Evolutionary conservation across 1,140 invertebrate species (phyloP), one percentile per base, ranked within the genome.

Genomic region (Cyclina sinensis): DNA sequence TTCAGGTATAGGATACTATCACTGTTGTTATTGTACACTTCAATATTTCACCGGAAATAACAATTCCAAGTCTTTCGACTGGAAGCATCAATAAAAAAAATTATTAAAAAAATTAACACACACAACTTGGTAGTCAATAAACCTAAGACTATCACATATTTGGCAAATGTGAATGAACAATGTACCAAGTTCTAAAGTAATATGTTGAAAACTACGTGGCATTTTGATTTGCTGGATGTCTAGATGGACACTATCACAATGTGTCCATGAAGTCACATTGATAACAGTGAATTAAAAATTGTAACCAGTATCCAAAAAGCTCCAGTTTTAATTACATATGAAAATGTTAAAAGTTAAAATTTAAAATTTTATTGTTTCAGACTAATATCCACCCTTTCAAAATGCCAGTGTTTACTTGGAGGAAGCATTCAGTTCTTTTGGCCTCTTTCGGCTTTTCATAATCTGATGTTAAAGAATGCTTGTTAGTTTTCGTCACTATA

Each of bases 1-100:
- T n/a, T n/a, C n/a, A n/a, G n/a, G n/a, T n/a, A n/a, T n/a, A 43
- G 5, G 24, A 65, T 65, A 32, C 18, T 30, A 35, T 65, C 62
- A 65, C 62, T 65, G 30, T 30, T 7, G 5, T 11, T 62, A 37
- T 70, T 70, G 65, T 70, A 7, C 3, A 48, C 30, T 35, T 54
- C 21, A 51, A 5, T 54, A 11, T 78, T 16, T 78, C 46, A 54
- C 74, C 30, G 2, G 9, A 1, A 21, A 4, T 14, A 78, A 78
- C 74, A 78, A 78, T 54, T 78, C 74, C 54, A 32, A 57, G 74
- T 78, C 74, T 32, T 48, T 54, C 14, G 74, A 78, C 74, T 51
- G 32, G 74, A 78, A 54, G 74, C 74, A 32, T 9, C 16, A 12
- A 7, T 43, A 73, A 14, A 18, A 16, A 32, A 39, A n/a, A n/a